These are phyloP conservation scores for Cryptocheilus praepositus DNA, from an alignment of 2,888 invertebrate species.

Conservation along the genomic window DNA sequence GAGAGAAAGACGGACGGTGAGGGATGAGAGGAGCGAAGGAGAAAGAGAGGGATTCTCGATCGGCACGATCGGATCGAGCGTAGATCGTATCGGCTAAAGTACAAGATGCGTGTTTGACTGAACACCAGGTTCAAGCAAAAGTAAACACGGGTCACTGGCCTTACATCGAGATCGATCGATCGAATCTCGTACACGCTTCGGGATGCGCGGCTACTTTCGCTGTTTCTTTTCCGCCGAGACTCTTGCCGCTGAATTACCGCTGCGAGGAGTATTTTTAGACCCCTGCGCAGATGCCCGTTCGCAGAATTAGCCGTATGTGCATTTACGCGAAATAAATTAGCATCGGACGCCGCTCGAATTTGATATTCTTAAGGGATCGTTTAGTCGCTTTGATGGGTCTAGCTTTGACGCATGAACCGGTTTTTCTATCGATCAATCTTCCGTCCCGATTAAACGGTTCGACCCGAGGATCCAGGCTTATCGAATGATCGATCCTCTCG, in stretches of 20 bases:
- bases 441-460: background rate
- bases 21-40: background rate
- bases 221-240: conserved; percentile 12
- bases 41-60: background rate
- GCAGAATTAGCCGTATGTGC: too few relatives aligned
- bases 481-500: too few relatives aligned
- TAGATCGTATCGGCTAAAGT: conserved; percentile 19
- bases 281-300: background rate
- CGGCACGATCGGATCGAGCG: conserved; percentile 5
- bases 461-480: background rate
- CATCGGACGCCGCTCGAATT: too few relatives aligned
- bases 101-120: conserved; percentile 20
- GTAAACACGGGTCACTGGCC: conserved; percentile 15
- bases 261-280: too few relatives aligned
- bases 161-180: conserved; percentile 15
- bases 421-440: too few relatives aligned
- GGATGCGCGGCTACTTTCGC: conserved; percentile 15
- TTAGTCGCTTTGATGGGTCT: too few relatives aligned
- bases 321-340: too few relatives aligned
- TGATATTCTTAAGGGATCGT: too few relatives aligned
- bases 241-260: too few relatives aligned
- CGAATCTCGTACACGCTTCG: conserved; percentile 8
- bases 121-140: conserved; percentile 15
- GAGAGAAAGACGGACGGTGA: background rate
- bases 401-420: too few relatives aligned